These are phyloP conservation scores for Amiota minor DNA, from an alignment of 2,888 invertebrate genomes.

Conservation along the genomic window DNA sequence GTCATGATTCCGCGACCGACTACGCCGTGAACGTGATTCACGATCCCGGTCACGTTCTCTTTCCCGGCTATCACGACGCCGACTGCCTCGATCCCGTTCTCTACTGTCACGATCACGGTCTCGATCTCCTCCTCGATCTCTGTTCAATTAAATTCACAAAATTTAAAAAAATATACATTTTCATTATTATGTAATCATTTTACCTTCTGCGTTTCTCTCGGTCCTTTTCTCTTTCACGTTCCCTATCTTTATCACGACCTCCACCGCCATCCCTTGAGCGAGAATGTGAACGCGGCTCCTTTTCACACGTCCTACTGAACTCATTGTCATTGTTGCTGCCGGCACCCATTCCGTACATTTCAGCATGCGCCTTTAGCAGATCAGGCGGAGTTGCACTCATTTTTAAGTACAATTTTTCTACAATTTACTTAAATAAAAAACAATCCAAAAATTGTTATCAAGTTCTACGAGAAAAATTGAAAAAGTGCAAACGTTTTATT, in stretches of 20 bases:
- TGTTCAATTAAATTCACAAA: slow-evolving; percentile 8
- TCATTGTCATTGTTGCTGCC: slow-evolving; percentile 43
- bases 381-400: slow-evolving; percentile 62
- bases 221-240: slow-evolving; percentile 60
- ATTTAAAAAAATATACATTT: neutral
- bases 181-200: slow-evolving; percentile 24
- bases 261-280: slow-evolving; percentile 53
- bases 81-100: slow-evolving; percentile 69
- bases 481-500: neutral
- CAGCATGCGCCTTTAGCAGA: slow-evolving; percentile 40
- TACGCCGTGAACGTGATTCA: slow-evolving; percentile 76
- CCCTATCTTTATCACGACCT: slow-evolving; percentile 59
- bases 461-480: too few species aligned
- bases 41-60: slow-evolving; percentile 69
- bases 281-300: slow-evolving; percentile 59
- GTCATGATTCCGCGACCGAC: slow-evolving; percentile 71
- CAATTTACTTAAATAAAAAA: neutral
- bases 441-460: neutral
- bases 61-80: slow-evolving; percentile 48
- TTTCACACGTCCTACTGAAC: slow-evolving; percentile 59
- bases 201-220: slow-evolving; percentile 49
- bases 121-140: slow-evolving; percentile 44
- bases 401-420: slow-evolving; percentile 5
- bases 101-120: slow-evolving; percentile 56
- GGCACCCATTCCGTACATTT: slow-evolving; percentile 48